These are phyloP conservation scores for Neopelma chrysocephalum DNA, from an alignment of 2,797 vertebrate species.

Conservation along the genomic window DNA sequence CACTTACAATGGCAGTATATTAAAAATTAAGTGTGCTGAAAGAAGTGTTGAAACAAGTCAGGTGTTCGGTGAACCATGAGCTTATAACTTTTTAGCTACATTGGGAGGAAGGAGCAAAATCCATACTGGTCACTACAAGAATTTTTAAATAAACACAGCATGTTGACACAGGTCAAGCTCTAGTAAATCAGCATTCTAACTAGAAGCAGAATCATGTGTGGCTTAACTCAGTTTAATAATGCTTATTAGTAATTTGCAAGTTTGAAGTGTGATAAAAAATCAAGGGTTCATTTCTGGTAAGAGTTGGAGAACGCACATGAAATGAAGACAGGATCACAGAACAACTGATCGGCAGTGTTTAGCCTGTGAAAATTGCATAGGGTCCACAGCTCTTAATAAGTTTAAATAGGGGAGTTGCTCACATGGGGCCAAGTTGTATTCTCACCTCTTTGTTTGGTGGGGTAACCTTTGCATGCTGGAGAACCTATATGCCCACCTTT, in stretches of 20 bases:
- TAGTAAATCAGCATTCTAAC: not conserved
- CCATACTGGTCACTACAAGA: not conserved
- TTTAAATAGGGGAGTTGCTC: not conserved
- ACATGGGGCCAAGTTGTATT: not conserved
- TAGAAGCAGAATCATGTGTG: not conserved
- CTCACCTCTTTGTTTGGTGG: not conserved
- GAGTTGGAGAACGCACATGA: not conserved
- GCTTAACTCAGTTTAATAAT: not conserved
- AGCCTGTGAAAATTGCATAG: not conserved
- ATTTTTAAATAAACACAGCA: not conserved
- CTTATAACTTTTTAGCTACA: not conserved
- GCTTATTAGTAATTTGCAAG: not conserved
- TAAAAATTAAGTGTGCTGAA: slow-evolving; percentile 19
- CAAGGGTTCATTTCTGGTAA: not conserved
- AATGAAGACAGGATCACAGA: not conserved
- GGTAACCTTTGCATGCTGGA: not conserved
- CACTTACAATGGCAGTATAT: not conserved
- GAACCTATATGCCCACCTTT: not conserved
- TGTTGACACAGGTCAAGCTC: not conserved
- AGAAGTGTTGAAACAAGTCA: not conserved
- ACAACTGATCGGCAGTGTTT: not conserved
- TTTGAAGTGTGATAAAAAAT: not conserved
- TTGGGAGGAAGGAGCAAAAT: not conserved
- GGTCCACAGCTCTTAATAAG: accelerated
- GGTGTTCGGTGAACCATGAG: not conserved